These are phyloP conservation scores for Eidolon dupreanum DNA, from an alignment of 2,797 vertebrate genomes.

Conservation along the genomic window DNA sequence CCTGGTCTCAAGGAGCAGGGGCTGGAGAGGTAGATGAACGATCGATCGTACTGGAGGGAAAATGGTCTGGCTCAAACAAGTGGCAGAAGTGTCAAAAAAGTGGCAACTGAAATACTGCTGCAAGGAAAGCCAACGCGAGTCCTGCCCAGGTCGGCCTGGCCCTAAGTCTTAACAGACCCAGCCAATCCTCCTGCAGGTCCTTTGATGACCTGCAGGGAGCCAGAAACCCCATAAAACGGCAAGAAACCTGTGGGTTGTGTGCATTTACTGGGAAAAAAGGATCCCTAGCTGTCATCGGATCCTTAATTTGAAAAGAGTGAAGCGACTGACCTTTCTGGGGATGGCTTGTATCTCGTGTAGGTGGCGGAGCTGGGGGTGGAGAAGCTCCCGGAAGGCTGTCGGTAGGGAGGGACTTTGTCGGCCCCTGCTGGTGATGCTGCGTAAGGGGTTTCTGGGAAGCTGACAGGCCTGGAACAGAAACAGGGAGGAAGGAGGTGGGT, in stretches of 20 bases:
- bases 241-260: not conserved
- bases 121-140: not conserved
- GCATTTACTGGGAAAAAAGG: not conserved
- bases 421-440: slow-evolving; percentile 86
- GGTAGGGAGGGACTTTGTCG: slow-evolving; percentile 90
- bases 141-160: not conserved
- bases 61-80: not conserved
- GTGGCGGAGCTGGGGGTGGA: slow-evolving; percentile 89
- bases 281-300: not conserved
- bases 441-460: slow-evolving; percentile 95
- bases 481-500: not conserved
- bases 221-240: not conserved
- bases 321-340: slow-evolving; percentile 90
- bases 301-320: slow-evolving; percentile 6
- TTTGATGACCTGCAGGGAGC: not conserved
- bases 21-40: not conserved
- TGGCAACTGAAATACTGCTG: not conserved
- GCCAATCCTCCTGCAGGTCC: not conserved
- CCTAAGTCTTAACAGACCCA: not conserved
- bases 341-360: slow-evolving; percentile 91
- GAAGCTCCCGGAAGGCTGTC: slow-evolving; percentile 95
- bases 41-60: not conserved
- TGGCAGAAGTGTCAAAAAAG: not conserved
- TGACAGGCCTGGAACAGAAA: slow-evolving; percentile 90
- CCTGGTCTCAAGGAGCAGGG: not conserved